A percentile compares a stretch with the other conserved stretches of the same genome.
phyloP scores from a whole-genome alignment of 2,797 vertebrate species.

The Australoheros facetus region DNA sequence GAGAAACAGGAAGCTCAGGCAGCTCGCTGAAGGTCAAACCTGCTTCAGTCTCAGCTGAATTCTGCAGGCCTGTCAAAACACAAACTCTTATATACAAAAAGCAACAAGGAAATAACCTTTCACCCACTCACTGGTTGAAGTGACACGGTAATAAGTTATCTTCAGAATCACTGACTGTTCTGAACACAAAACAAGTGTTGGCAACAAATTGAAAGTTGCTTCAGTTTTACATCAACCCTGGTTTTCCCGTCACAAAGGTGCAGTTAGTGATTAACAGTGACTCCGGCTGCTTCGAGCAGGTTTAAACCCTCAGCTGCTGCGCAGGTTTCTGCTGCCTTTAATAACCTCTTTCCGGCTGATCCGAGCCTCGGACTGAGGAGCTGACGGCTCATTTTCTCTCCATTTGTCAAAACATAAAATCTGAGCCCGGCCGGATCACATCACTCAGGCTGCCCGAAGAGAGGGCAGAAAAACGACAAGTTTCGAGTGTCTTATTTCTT shows the following conservation, averaged over 20 bases:
- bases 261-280: neutral
- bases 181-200: neutral
- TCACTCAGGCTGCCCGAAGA: too few relatives aligned
- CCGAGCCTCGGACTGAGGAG: too few relatives aligned
- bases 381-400: too few relatives aligned
- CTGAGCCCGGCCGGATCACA: too few relatives aligned
- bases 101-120: neutral
- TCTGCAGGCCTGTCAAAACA: neutral
- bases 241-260: neutral
- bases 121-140: neutral
- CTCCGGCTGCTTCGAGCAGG: neutral
- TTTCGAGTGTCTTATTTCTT: too few relatives aligned
- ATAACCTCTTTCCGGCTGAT: too few relatives aligned
- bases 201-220: too few relatives aligned
- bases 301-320: too few relatives aligned
- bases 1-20: neutral
- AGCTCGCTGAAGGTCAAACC: neutral
- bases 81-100: neutral
- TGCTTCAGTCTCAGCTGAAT: neutral
- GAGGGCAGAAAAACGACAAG: too few relatives aligned
- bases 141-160: fast-evolving
- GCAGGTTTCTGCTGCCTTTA: too few relatives aligned
- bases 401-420: too few relatives aligned
- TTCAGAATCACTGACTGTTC: neutral
- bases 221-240: too few relatives aligned